Evolutionary conservation across 2,888 invertebrate genomes (phyloP).

Genomic region (Rhyacophila evoluta): DNA sequence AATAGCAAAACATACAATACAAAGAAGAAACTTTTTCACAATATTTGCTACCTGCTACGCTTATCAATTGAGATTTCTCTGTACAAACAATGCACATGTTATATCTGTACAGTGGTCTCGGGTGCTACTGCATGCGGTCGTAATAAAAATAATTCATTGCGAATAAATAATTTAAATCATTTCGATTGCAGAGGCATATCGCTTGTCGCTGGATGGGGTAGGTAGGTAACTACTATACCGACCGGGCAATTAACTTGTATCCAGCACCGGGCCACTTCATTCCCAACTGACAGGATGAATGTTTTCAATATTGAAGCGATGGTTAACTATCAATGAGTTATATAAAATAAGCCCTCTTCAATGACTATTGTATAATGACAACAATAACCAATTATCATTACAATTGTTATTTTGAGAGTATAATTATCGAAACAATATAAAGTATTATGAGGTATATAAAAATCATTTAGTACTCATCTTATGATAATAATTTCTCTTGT

Average conservation of each 20-base stretch:
- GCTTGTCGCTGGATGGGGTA: conserved; percentile 3
- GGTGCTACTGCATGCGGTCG: conserved; percentile 43
- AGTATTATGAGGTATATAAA: too few species aligned
- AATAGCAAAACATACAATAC: too few species aligned
- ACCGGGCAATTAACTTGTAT: conserved; percentile 55
- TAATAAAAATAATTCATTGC: conserved; percentile 55
- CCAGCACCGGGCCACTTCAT: conserved; percentile 53
- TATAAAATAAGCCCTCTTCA: too few species aligned
- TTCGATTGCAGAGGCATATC: conserved; percentile 48
- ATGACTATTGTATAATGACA: too few species aligned
- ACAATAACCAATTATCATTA: too few species aligned
- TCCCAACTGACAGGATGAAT: conserved; percentile 53
- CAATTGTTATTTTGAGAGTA: too few species aligned
- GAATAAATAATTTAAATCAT: conserved; percentile 55
- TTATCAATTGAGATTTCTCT: not conserved
- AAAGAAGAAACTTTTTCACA: too few species aligned
- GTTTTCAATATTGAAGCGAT: conserved; percentile 52
- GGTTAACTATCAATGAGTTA: not conserved
- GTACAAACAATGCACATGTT: not conserved
- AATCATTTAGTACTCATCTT: too few species aligned
- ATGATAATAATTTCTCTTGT: too few species aligned
- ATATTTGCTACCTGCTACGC: not conserved
- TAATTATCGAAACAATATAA: too few species aligned
- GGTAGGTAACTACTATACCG: conserved; percentile 10
- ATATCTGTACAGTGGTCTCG: not conserved